Base-by-base conservation (phyloP, 2,888 invertebrate genomes). In the Drosophila falleni region DNA sequence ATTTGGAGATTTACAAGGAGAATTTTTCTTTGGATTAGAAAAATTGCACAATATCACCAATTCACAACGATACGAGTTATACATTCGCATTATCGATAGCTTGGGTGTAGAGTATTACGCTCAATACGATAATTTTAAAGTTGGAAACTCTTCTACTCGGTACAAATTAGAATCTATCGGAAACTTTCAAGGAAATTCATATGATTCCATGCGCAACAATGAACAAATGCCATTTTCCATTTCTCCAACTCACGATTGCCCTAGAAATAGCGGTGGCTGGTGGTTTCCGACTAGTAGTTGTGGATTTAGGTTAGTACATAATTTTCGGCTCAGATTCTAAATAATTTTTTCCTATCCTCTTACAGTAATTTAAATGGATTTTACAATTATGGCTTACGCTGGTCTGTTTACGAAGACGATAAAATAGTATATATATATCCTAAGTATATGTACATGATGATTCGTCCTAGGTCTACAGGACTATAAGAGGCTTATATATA, bases 21-120 rank as follows among this genome's bases (percentile, higher is more conserved):
- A 65, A 0, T 70, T 39, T 29, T 70, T 75, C 2, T 1, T 74
- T 15, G 74, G 74, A n/a, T 19, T 74, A 9, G 13, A 62, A 13
- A 50, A 46, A 0, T 11, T 74, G 0, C 11, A 61, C 29, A 29
- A 6, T 1, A 15, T 74, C 2, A 69, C 74, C 11, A 11, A n/a
- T 6, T 31, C 37, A 2, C 6, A 19, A 10, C 44, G 0, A 0
- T 6, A 58, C 16, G 15, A 65, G 26, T 16, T 70, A 41, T 4
- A 5, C 11, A 26, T 73, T 44, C 1, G 5, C 0, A 3, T 19
- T 0, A 31, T 0, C 26, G 6, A 39, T 11, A 0, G 0, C 0
- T 1, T 10, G 11, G 9, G 33, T 15, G 0, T 0, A 0, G n/a
- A 1, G 2, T 1, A 0, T 9, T 2, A 0, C 10, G 51, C n/a